Percentiles rank a stretch among this genome's conserved stretches.
phyloP scores from a whole-genome alignment of 2,797 vertebrate species.

The Pseudocheirus occidentalis region DNA sequence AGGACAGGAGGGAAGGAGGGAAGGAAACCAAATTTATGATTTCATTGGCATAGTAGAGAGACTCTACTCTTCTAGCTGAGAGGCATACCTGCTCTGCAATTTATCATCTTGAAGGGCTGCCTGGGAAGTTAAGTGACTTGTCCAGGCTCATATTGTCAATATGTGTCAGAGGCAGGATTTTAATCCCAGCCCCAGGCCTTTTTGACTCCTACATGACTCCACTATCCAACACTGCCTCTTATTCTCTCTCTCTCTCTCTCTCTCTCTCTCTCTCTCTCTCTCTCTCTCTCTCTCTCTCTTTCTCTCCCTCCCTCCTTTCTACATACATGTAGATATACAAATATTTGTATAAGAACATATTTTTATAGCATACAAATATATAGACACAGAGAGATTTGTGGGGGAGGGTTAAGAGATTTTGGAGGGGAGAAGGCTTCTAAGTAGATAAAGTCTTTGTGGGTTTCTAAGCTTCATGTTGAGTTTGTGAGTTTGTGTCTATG shows the following conservation, averaged over 20 bases:
- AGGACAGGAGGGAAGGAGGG: too few relatives aligned
- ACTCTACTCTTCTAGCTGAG: background rate
- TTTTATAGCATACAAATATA: too few relatives aligned
- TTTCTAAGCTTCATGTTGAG: background rate
- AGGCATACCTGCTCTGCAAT: background rate
- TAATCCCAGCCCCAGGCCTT: background rate
- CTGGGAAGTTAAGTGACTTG: background rate
- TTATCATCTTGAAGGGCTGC: background rate
- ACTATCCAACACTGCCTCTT: too few relatives aligned
- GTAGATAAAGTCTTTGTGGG: background rate
- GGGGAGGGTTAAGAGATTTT: background rate
- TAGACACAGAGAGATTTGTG: too few relatives aligned
- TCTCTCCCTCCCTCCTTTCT: too few relatives aligned
- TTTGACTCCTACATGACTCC: background rate
- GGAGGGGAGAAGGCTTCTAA: background rate
- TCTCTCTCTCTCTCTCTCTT: too few relatives aligned
- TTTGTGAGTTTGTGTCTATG: background rate
- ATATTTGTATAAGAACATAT: too few relatives aligned
- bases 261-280: too few relatives aligned
- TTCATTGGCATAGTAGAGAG: background rate
- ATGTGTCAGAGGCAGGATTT: background rate
- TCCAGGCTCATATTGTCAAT: background rate
- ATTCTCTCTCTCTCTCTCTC: too few relatives aligned
- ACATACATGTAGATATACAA: too few relatives aligned
- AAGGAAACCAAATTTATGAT: background rate